phyloP scores from a whole-genome alignment of 2,888 invertebrate genomes.

The Cenopis cana region DNA sequence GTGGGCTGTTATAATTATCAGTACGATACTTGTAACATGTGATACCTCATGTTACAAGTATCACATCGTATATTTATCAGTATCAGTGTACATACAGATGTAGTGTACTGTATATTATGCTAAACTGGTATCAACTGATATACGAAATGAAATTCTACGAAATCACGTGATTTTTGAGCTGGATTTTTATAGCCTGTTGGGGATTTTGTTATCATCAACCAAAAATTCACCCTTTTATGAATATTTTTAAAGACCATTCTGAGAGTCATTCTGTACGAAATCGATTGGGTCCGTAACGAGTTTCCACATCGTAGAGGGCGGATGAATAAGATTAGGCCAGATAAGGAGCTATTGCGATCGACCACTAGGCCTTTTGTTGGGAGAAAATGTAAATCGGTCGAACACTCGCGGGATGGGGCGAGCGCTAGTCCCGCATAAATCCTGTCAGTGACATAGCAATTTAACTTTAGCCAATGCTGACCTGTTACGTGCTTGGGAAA shows the following conservation, averaged over 20 bases:
- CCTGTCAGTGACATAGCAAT: constrained; percentile 64
- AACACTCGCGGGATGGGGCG: constrained; percentile 42
- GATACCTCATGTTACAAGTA: background rate
- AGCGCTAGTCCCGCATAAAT: constrained; percentile 52
- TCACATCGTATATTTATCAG: background rate
- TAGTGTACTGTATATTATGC: background rate
- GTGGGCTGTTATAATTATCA: background rate
- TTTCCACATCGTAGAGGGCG: constrained; percentile 59
- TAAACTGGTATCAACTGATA: background rate
- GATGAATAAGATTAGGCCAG: constrained; percentile 64
- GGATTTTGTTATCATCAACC: background rate
- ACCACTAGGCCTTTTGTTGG: constrained; percentile 59
- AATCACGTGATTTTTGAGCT: background rate
- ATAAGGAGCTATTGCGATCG: constrained; percentile 62
- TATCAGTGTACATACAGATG: background rate
- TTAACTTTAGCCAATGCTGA: constrained; percentile 64
- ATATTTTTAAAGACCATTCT: constrained; percentile 48
- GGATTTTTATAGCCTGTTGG: background rate
- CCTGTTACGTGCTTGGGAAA: constrained; percentile 53
- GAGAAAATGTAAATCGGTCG: constrained; percentile 65
- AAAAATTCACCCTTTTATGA: constrained; percentile 23
- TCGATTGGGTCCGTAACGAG: constrained; percentile 58
- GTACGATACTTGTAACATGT: too few relatives aligned
- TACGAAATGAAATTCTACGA: background rate
- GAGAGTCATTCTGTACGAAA: constrained; percentile 49